Base-by-base conservation (phyloP, 2,113 vertebrate genomes). In the Callipepla californica region DNA sequence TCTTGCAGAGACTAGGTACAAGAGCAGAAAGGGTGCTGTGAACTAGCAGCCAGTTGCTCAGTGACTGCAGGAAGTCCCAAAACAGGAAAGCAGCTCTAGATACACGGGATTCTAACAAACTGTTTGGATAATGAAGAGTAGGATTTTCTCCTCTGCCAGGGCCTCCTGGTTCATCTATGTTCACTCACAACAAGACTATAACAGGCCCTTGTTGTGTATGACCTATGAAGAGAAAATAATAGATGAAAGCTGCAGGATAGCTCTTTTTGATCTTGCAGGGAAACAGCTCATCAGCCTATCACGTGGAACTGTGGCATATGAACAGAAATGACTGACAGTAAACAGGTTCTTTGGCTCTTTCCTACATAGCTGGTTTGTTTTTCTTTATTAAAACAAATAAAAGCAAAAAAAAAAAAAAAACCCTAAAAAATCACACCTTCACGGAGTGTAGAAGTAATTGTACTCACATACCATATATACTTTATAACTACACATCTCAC, bases 31-130 rank as follows among this genome's bases (percentile, higher is more conserved):
- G 11, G 1, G 13, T 17, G 36, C 81, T 53, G n/a, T 11, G 68
- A 76, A 87, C 7, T 53, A 66, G 58, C 69, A 81, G 74, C 38
- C 69, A 84, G 48, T 57, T 84, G 40, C 30, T 70, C 69, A 50
- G 61, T 18, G 34, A 25, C 30, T n/a, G 58, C 62, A 87, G 69
- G 44, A 63, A 57, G 50, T 34, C n/a, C 47, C 1, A 0, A 26
- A 62, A 65, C 0, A 1, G 4, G 42, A 51, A 38, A 32, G 34
- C n/a, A 50, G 82, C 32, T 55, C 40, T n/a, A 83, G 62, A 72
- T 73, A 72, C 7, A 2, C 23, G 25, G 80, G 50, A n/a, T 16
- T 34, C 55, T 30, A 26, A 34, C 82, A 83, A 58, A 55, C 50
- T 40, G 22, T 57, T 44, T 59, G 68, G 42, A 30, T 40, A 88